Percentiles rank a stretch among this genome's conserved stretches.
phyloP scores from a whole-genome alignment of 2,888 invertebrate species.

The Didymodactylos carnosus region DNA sequence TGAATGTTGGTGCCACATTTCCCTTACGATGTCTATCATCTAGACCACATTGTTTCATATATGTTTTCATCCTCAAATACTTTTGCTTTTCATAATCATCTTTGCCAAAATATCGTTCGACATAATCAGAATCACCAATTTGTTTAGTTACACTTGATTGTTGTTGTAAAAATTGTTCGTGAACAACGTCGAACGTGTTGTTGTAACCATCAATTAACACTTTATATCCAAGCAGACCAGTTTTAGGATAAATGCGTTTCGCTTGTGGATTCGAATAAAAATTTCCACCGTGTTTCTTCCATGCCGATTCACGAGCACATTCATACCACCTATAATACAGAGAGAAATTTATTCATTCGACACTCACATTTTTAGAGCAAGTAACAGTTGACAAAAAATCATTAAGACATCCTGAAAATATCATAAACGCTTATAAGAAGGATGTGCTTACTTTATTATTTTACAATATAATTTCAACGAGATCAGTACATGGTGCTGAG shows the following conservation, averaged over 20 bases:
- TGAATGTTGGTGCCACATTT: no score
- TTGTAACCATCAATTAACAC: slow-evolving; percentile 12
- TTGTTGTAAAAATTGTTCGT: not conserved
- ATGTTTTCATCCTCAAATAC: not conserved
- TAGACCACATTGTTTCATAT: not conserved
- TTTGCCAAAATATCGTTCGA: not conserved
- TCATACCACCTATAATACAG: not conserved
- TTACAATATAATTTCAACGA: not conserved
- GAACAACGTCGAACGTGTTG: slow-evolving; percentile 2
- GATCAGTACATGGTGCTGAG: not conserved
- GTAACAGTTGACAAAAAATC: no score
- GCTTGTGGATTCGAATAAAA: not conserved
- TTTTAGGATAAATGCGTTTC: not conserved
- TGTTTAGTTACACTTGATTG: not conserved
- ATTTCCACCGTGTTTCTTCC: not conserved
- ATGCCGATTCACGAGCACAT: not conserved
- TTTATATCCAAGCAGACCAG: slow-evolving; percentile 7
- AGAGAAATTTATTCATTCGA: no score
- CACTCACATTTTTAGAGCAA: no score
- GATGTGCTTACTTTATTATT: not conserved
- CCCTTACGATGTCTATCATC: not conserved
- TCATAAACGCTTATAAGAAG: no score
- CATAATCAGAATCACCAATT: not conserved
- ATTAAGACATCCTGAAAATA: not conserved
- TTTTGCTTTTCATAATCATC: not conserved